Base-by-base conservation (phyloP, 1,140 invertebrate species). In the Neodiprion fabricii region DNA sequence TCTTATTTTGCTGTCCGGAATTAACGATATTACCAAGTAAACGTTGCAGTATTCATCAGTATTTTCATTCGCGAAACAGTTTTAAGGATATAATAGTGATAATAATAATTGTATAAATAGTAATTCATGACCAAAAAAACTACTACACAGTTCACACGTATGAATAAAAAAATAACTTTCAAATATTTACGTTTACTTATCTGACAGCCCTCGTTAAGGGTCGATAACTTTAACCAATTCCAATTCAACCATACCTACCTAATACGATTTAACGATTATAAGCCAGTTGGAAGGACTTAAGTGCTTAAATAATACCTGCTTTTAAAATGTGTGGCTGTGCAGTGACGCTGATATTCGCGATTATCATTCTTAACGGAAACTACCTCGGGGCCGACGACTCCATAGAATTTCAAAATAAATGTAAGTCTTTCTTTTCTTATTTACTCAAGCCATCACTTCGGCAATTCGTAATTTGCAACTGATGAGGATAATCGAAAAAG, bases 11-110 rank as follows among this genome's bases (percentile, higher is more conserved):
- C 53, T 61, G 53, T 61, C 11, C 5, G 53, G 11, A 61, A 61
- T 61, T 61, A 61, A 61, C 11, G 53, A 61, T 61, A 61, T 61
- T 61, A 61, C n/a, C 53, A 61, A 61, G 53, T 61, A 61, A 61
- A 61, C 53, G 53, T 12, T 61, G 53, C 7, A 11, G 53, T 61
- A 61, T 61, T 61, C 53, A 14, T 14, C 53, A 5, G 53, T 61
- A 61, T 61, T 40, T 40, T 40, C 28, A 40, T 61, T 17, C 4
- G n/a, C 53, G 53, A 17, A 61, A 61, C 53, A 61, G 53, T 61
- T 17, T 40, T 40, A 40, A 40, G 28, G 28, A 40, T 40, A 40
- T 40, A 40, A 40, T 40, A 40, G 28, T 40, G 28, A 40, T 40
- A 40, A 40, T 40, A 5, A 61, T 61, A 61, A 61, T 61, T 12